Conservation (phyloP, 30 jellyfish, hydroid and myxozoan genomes). For the Phacellophora camtschatica region DNA sequence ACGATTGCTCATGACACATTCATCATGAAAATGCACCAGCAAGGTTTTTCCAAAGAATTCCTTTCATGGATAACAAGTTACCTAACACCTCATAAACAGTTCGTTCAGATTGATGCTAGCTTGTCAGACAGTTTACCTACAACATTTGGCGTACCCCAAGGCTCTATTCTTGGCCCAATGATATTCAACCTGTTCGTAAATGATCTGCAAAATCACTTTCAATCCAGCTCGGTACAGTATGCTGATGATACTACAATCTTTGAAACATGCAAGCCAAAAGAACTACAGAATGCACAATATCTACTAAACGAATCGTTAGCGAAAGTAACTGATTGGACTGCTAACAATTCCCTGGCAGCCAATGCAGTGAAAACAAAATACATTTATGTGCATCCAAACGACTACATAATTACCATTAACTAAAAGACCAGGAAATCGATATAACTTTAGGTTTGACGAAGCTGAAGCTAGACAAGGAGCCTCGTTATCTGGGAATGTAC, state of each 20-base stretch:
- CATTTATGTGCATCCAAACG: background rate
- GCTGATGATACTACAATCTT: background rate
- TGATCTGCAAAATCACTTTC: background rate
- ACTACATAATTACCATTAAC: background rate
- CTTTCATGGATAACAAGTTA: constrained; percentile 9
- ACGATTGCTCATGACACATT: background rate
- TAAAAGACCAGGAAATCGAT: constrained; percentile 1
- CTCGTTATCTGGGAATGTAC: no score
- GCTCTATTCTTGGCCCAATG: no score
- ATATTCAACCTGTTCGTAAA: background rate
- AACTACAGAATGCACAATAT: background rate
- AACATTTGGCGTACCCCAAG: no score
- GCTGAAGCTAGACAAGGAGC: background rate
- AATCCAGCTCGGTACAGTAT: constrained; percentile 6
- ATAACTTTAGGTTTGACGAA: background rate
- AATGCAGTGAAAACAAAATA: no score
- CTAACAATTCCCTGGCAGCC: constrained; percentile 3
- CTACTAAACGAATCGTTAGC: background rate
- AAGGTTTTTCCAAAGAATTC: constrained; percentile 1
- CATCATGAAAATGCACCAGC: background rate
- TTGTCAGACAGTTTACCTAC: background rate
- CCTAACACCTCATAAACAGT: background rate
- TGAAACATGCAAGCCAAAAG: background rate
- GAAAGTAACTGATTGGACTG: background rate
- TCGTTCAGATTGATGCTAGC: constrained; percentile 6